Percentiles rank a stretch among this genome's conserved stretches.
These are phyloP conservation scores for Labeo calbasu DNA, from an alignment of 2,797 vertebrate genomes.

Conservation along the genomic window DNA sequence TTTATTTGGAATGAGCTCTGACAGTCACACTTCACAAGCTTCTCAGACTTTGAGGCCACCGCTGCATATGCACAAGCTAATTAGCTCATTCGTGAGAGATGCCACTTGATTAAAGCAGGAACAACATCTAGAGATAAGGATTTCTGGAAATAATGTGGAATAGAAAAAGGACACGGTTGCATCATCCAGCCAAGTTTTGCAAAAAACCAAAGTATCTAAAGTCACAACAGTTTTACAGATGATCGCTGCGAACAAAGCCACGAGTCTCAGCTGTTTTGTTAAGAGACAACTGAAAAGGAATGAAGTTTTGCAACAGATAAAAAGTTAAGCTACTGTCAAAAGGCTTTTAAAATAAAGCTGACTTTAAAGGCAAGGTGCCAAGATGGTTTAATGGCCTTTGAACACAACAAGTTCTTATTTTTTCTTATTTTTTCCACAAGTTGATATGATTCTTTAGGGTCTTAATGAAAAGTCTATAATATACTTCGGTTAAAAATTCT, in stretches of 20 bases:
- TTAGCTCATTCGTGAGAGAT: slow-evolving; percentile 8
- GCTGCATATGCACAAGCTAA: neutral
- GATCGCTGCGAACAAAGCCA: neutral
- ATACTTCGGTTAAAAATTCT: too few species aligned
- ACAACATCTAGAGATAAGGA: neutral
- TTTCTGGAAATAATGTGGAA: neutral
- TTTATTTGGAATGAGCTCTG: neutral
- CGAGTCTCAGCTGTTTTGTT: neutral
- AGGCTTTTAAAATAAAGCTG: neutral
- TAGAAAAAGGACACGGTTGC: neutral
- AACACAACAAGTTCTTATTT: neutral
- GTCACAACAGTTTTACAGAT: neutral
- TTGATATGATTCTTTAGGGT: too few species aligned
- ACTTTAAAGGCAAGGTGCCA: neutral
- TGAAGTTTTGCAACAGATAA: neutral
- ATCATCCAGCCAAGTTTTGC: neutral
- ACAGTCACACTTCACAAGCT: slow-evolving; percentile 17
- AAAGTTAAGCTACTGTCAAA: neutral
- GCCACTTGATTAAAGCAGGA: neutral
- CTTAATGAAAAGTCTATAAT: too few species aligned
- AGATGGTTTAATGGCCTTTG: neutral
- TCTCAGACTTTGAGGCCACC: neutral
- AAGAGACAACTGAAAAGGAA: neutral
- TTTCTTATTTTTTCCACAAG: neutral
- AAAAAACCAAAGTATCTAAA: neutral